Conservation (phyloP, 2,888 invertebrate genomes). For the Athrips mouffetella region DNA sequence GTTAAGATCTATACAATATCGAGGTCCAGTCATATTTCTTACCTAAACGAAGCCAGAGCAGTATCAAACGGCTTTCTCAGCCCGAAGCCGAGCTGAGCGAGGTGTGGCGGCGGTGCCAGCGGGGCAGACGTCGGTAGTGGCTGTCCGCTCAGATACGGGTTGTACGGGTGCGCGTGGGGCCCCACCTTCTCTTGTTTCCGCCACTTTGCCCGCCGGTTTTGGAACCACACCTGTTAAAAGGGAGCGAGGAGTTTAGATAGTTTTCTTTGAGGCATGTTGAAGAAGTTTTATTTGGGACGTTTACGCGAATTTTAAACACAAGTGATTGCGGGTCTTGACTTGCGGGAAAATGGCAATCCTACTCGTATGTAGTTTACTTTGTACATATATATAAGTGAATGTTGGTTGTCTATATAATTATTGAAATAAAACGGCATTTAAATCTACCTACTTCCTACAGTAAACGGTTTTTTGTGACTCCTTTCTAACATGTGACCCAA, state of each 20-base stretch:
- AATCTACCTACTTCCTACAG: not conserved
- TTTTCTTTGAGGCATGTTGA: too few species aligned
- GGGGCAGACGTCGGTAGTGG: slow-evolving; percentile 82
- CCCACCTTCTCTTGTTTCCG: slow-evolving; percentile 96
- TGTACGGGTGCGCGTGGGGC: slow-evolving; percentile 93
- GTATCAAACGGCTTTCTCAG: slow-evolving; percentile 85
- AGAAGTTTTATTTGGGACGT: not conserved
- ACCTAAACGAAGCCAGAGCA: slow-evolving; percentile 85
- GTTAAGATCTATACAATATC: too few species aligned
- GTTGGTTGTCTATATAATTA: not conserved
- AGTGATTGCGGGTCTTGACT: too few species aligned
- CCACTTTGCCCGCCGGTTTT: slow-evolving; percentile 95
- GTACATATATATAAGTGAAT: too few species aligned
- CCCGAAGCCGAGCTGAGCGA: slow-evolving; percentile 86
- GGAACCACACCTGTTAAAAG: slow-evolving; percentile 98
- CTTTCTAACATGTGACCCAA: slow-evolving; percentile 6
- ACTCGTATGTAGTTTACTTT: too few species aligned
- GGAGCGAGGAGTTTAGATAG: too few species aligned
- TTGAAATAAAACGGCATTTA: not conserved
- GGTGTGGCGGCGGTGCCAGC: slow-evolving; percentile 85
- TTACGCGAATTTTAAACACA: too few species aligned
- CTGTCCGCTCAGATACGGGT: slow-evolving; percentile 85
- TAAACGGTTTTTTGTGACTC: slow-evolving; percentile 11
- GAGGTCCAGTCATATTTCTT: too few species aligned
- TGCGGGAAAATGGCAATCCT: too few species aligned